phyloP scores from a whole-genome alignment of 2,113 vertebrate species.

The Suncus etruscus region DNA sequence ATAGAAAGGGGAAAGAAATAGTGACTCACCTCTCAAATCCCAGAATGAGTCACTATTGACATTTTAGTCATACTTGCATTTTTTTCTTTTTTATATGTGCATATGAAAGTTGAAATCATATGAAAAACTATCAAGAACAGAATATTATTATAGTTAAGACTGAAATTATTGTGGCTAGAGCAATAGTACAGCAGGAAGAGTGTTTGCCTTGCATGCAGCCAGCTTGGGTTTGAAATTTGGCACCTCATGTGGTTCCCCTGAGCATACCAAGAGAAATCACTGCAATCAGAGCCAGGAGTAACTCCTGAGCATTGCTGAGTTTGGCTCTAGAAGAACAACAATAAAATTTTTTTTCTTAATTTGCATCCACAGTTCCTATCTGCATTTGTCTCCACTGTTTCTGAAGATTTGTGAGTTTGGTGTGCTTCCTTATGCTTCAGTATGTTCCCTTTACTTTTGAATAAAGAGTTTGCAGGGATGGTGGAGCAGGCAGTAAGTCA shows the following conservation, averaged over 20 bases:
- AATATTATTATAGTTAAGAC: background rate
- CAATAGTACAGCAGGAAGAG: too few relatives aligned
- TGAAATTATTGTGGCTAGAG: too few relatives aligned
- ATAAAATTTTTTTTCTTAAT: too few relatives aligned
- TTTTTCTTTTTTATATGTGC: constrained; percentile 1
- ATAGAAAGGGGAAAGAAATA: constrained; percentile 21
- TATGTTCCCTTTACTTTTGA: background rate
- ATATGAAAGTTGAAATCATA: background rate
- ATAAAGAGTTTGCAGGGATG: too few relatives aligned
- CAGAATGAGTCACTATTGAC: constrained; percentile 11
- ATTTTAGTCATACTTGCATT: constrained; percentile 21
- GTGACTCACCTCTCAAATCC: constrained; percentile 20
- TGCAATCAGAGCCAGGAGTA: too few relatives aligned
- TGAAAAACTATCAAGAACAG: constrained; percentile 23
- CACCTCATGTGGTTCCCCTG: too few relatives aligned
- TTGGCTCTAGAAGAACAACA: too few relatives aligned
- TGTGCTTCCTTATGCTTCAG: background rate
- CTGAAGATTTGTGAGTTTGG: background rate
- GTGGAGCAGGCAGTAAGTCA: too few relatives aligned
- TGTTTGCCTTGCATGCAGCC: too few relatives aligned
- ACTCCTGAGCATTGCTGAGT: too few relatives aligned
- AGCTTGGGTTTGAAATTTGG: too few relatives aligned
- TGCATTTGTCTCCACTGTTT: background rate
- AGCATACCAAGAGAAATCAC: too few relatives aligned
- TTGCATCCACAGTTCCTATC: background rate